These are phyloP conservation scores for Caenorhabditis sulstoni DNA, from an alignment of 2,888 invertebrate genomes.

Conservation along the genomic window DNA sequence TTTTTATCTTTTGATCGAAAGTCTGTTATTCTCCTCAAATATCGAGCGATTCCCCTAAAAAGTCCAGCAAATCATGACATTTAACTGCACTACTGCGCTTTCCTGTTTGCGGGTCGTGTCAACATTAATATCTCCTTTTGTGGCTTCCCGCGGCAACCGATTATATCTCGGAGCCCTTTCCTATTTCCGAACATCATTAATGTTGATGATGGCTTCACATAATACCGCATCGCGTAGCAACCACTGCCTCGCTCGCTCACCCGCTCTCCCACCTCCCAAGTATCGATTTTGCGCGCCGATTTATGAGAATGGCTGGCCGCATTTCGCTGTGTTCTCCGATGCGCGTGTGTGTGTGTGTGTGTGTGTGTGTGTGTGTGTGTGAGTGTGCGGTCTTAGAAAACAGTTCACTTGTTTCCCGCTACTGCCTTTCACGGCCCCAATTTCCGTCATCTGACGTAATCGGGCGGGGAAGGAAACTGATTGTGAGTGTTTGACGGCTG, in stretches of 20 bases:
- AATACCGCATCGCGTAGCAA: constrained; percentile 31
- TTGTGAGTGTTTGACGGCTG: too few species aligned
- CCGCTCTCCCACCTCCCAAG: constrained; percentile 5
- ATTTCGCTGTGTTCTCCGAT: constrained; percentile 14
- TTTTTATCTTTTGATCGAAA: too few species aligned
- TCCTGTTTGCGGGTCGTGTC: background rate
- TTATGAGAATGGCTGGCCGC: constrained; percentile 20
- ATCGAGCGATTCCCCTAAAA: too few species aligned
- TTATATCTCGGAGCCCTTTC: constrained; percentile 9
- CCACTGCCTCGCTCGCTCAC: background rate
- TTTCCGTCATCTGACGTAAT: too few species aligned
- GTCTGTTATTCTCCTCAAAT: too few species aligned
- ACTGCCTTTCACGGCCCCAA: too few species aligned
- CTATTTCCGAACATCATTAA: constrained; percentile 25
- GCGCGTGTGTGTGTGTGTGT: constrained; percentile 10
- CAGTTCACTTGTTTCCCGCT: constrained; percentile 3
- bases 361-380: constrained; percentile 6
- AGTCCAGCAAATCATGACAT: too few species aligned
- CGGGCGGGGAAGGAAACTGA: too few species aligned
- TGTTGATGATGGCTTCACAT: constrained; percentile 27
- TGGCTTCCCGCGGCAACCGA: background rate
- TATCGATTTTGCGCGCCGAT: constrained; percentile 44
- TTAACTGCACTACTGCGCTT: background rate
- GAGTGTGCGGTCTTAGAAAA: constrained; percentile 18
- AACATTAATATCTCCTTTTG: constrained; percentile 2